Evolutionary conservation across 2,113 vertebrate genomes (phyloP).

Genomic region (Leiothrix lutea): DNA sequence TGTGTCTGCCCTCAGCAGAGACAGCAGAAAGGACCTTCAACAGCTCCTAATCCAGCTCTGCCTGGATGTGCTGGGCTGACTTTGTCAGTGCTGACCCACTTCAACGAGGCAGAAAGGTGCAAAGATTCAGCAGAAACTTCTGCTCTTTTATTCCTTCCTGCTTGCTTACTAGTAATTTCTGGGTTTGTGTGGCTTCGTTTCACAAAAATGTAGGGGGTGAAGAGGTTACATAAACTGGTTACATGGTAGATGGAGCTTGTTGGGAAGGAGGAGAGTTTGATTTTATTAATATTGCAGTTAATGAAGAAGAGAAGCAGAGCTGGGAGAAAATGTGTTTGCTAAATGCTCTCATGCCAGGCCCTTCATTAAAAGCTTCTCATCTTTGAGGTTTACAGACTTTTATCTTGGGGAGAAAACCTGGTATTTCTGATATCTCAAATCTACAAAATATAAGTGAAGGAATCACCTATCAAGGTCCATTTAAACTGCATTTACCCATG

Average conservation of each 20-base stretch:
- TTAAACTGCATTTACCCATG: background rate
- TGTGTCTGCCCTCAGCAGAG: background rate
- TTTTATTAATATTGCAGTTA: background rate
- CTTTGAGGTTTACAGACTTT: background rate
- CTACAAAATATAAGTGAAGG: background rate
- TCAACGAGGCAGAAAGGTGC: background rate
- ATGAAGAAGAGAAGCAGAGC: background rate
- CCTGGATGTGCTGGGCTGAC: accelerated
- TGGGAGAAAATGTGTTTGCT: background rate
- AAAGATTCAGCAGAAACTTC: background rate
- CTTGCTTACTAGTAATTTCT: background rate
- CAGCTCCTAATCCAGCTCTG: background rate
- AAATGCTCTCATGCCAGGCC: background rate
- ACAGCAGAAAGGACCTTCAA: background rate
- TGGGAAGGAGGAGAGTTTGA: background rate
- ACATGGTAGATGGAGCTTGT: background rate
- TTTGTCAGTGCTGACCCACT: background rate
- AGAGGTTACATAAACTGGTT: background rate
- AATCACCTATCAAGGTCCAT: accelerated
- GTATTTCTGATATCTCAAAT: background rate
- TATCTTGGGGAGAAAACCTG: background rate
- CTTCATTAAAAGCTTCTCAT: background rate
- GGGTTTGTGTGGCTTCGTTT: background rate
- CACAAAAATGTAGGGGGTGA: background rate
- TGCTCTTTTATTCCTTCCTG: background rate